phyloP scores from a whole-genome alignment of 2,113 vertebrate species.

The Zingel zingel region DNA sequence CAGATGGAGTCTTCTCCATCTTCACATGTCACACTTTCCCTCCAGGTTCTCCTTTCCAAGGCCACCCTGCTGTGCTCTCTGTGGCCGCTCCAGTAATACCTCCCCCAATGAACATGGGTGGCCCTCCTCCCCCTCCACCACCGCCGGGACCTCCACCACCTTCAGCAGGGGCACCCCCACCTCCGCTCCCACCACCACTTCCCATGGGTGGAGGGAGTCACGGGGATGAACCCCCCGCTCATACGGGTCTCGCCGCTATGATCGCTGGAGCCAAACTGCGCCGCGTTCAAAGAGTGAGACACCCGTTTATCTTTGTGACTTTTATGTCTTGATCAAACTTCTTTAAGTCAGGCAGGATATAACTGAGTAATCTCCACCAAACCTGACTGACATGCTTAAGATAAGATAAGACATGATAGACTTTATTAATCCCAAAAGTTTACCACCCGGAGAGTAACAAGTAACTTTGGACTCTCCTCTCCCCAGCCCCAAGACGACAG shows the following conservation, averaged over 20 bases:
- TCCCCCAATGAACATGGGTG: constrained; percentile 80
- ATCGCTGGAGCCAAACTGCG: constrained; percentile 98
- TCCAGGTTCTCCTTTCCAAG: constrained; percentile 91
- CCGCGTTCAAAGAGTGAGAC: constrained; percentile 93
- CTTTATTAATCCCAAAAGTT: neutral
- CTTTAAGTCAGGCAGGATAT: neutral
- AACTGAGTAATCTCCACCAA: neutral
- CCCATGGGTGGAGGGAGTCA: constrained; percentile 79
- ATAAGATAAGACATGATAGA: no score
- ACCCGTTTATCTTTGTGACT: neutral
- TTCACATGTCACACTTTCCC: neutral
- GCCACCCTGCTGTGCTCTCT: constrained; percentile 87
- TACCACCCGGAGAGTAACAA: no score
- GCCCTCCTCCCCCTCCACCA: constrained; percentile 91
- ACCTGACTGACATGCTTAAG: neutral
- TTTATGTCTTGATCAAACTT: constrained; percentile 14
- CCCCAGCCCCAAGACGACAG: constrained; percentile 89
- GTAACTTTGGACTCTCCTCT: neutral
- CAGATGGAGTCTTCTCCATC: neutral
- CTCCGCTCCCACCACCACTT: constrained; percentile 88
- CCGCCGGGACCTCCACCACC: constrained; percentile 90
- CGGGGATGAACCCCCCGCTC: constrained; percentile 85
- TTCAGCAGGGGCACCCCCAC: constrained; percentile 86
- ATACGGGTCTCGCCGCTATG: constrained; percentile 93
- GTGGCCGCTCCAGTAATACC: constrained; percentile 84